Percentiles rank a stretch among this genome's conserved stretches.
Evolutionary conservation across 2,113 vertebrate genomes (phyloP).

Genomic region (Henicopernis longicauda): DNA sequence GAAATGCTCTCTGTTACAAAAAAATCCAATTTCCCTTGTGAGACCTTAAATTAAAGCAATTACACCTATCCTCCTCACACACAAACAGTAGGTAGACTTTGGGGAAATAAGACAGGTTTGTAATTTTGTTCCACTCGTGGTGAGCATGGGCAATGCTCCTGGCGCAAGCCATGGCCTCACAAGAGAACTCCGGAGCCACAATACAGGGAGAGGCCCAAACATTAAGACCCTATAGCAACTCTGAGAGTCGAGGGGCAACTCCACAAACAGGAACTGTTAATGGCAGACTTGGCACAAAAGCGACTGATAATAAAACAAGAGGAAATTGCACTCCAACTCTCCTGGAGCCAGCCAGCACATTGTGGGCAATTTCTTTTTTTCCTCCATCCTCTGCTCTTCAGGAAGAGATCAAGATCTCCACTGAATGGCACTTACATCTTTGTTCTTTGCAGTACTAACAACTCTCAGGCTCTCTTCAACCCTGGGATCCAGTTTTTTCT

Average conservation of each 20-base stretch:
- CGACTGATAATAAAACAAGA: not conserved
- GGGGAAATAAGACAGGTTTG: constrained; percentile 37
- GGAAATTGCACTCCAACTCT: not conserved
- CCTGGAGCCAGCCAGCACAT: not conserved
- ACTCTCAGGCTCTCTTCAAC: not conserved
- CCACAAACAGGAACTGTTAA: not conserved
- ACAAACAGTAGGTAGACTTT: constrained; percentile 16
- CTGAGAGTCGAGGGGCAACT: not conserved
- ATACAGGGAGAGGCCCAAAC: not conserved
- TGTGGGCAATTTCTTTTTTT: not conserved
- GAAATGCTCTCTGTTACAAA: not conserved
- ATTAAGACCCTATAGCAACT: not conserved
- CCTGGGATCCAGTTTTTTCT: not conserved
- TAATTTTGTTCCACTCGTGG: not conserved
- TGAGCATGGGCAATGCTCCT: not conserved
- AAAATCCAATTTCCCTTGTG: constrained; percentile 10
- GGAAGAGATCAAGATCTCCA: not conserved
- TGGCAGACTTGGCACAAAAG: not conserved
- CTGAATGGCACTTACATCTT: not conserved
- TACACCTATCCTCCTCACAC: not conserved
- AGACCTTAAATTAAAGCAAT: constrained; percentile 57
- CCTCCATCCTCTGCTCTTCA: not conserved
- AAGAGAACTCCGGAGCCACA: not conserved
- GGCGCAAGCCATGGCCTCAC: not conserved
- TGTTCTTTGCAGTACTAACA: not conserved